Evolutionary conservation across 2,113 vertebrate genomes (phyloP).

Genomic region (Meleagris gallopavo): DNA sequence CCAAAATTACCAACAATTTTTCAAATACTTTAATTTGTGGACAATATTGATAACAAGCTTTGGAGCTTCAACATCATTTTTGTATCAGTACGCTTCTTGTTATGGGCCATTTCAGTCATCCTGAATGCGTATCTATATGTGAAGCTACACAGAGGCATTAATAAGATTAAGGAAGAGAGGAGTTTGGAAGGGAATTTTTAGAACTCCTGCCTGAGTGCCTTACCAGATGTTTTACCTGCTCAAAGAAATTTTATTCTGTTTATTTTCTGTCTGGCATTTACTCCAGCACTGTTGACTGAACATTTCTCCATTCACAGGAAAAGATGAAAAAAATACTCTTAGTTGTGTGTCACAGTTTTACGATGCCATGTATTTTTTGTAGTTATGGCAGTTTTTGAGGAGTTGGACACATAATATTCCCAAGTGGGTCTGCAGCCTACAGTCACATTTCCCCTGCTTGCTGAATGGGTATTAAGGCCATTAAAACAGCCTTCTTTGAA

Average conservation of each 20-base stretch:
- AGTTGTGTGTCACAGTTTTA: background rate
- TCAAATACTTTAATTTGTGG: background rate
- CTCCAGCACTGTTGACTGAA: background rate
- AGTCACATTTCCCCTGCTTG: background rate
- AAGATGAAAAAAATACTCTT: background rate
- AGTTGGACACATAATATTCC: background rate
- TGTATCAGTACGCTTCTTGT: rapidly evolving
- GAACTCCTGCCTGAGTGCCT: background rate
- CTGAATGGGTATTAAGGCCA: background rate
- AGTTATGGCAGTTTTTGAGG: background rate
- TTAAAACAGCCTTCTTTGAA: background rate
- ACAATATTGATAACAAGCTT: background rate
- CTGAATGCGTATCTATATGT: rapidly evolving
- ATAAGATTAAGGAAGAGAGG: background rate
- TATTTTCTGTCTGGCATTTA: background rate
- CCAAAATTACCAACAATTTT: background rate
- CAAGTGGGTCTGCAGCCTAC: background rate
- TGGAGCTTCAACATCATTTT: background rate
- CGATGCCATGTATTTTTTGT: background rate
- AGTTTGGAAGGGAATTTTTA: background rate
- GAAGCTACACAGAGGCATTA: background rate
- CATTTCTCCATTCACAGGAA: background rate
- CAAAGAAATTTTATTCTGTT: background rate
- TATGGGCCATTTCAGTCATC: background rate
- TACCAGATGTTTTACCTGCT: background rate